Percentiles rank a stretch among this genome's conserved stretches.
These are phyloP conservation scores for Helleia helle DNA, from an alignment of 2,888 invertebrate species.

Conservation along the genomic window DNA sequence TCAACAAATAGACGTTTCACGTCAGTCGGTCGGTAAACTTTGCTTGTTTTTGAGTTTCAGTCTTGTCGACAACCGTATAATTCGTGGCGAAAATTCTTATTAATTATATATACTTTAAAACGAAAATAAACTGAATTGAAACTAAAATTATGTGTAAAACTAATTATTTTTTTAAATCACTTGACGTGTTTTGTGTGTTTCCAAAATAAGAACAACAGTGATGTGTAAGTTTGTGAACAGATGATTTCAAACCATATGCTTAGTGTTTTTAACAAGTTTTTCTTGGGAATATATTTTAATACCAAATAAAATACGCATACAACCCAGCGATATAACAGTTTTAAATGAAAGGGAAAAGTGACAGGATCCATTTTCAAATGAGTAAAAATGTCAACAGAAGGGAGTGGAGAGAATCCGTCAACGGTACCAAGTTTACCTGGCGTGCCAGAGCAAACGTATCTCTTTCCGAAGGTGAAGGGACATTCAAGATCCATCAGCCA, in stretches of 20 bases:
- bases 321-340: constrained; percentile 36
- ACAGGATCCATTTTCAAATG: constrained; percentile 67
- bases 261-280: constrained; percentile 40
- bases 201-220: constrained; percentile 37
- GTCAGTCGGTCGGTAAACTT: constrained; percentile 33
- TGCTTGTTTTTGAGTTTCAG: constrained; percentile 41
- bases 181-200: constrained; percentile 30
- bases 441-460: constrained; percentile 67
- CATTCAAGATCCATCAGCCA: constrained; percentile 90
- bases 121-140: constrained; percentile 3
- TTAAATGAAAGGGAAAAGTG: constrained; percentile 63
- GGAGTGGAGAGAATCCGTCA: constrained; percentile 74
- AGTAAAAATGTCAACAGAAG: constrained; percentile 80
- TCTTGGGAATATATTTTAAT: constrained; percentile 26
- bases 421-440: constrained; percentile 63
- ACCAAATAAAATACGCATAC: constrained; percentile 27
- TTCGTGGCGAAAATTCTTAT: constrained; percentile 33
- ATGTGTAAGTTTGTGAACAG: constrained; percentile 57
- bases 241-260: constrained; percentile 67
- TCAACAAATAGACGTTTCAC: too few relatives aligned
- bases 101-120: neutral
- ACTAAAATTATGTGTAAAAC: constrained; percentile 23
- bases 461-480: constrained; percentile 72
- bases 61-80: constrained; percentile 36
- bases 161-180: constrained; percentile 24